Evolutionary conservation across 2,888 invertebrate species (phyloP).

Genomic region (Nomada fabriciana): DNA sequence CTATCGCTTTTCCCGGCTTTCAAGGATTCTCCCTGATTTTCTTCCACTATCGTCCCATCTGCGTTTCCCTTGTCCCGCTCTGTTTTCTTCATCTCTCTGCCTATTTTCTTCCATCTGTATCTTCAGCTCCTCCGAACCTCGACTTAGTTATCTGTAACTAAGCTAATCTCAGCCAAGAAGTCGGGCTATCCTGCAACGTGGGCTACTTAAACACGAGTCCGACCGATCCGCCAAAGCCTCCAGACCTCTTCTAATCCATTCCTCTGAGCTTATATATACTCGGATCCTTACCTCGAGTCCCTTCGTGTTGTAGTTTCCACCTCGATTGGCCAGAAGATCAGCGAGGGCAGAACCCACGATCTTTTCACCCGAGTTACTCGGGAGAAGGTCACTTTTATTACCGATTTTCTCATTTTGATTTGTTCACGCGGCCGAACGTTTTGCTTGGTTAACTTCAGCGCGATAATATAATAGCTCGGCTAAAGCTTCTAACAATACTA

Average conservation of each 20-base stretch:
- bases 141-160: conserved; percentile 81
- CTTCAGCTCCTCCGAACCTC: conserved; percentile 69
- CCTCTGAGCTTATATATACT: conserved; percentile 68
- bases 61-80: neutral
- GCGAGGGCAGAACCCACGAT: conserved; percentile 61
- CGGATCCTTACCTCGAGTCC: conserved; percentile 40
- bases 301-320: conserved; percentile 34
- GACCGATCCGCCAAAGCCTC: conserved; percentile 78
- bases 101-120: conserved; percentile 61
- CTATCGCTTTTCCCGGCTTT: conserved; percentile 35
- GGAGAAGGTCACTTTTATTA: conserved; percentile 74
- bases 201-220: conserved; percentile 79
- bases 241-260: conserved; percentile 77
- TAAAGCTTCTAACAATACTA: neutral
- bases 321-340: conserved; percentile 39
- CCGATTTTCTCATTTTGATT: conserved; percentile 36
- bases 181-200: conserved; percentile 72
- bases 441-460: neutral
- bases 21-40: conserved; percentile 22
- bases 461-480: no score
- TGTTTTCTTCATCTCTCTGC: conserved; percentile 29
- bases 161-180: conserved; percentile 81
- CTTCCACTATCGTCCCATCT: conserved; percentile 32
- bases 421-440: neutral
- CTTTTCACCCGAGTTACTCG: conserved; percentile 68